These are phyloP conservation scores for Pseudoips prasinana DNA, from an alignment of 2,888 invertebrate species.

Conservation along the genomic window DNA sequence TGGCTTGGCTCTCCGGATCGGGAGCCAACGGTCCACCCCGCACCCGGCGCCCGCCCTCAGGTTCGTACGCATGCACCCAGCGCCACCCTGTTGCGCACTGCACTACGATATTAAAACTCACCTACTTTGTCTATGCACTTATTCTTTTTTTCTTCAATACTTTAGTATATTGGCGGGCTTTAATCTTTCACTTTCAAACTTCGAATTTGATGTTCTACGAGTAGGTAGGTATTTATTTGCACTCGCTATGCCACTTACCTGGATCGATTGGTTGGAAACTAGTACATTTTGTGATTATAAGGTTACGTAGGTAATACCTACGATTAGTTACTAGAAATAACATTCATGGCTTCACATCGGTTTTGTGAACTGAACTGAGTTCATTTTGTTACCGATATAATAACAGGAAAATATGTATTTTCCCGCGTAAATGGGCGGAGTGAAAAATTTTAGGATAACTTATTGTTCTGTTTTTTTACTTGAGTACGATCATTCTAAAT, in stretches of 20 bases:
- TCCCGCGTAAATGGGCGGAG: neutral
- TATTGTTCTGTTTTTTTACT: no score
- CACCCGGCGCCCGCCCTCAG: constrained; percentile 63
- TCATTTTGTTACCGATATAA: neutral
- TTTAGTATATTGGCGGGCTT: constrained; percentile 33
- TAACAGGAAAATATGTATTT: neutral
- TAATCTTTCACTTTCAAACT: neutral
- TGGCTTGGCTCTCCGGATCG: constrained; percentile 46
- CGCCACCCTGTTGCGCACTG: constrained; percentile 75
- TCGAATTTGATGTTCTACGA: constrained; percentile 2
- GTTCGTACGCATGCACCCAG: constrained; percentile 48
- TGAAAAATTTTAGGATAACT: no score
- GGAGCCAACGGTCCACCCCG: constrained; percentile 42
- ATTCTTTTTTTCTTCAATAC: constrained; percentile 37
- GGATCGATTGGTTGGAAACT: constrained; percentile 27
- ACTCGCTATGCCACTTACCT: constrained; percentile 24
- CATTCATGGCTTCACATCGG: neutral
- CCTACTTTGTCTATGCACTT: constrained; percentile 15
- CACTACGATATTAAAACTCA: constrained; percentile 46
- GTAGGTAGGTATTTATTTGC: constrained; percentile 18
- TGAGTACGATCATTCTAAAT: no score
- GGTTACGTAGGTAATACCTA: constrained; percentile 6
- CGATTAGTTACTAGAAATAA: neutral
- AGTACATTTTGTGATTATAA: constrained; percentile 15
- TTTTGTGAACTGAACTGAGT: no score